A percentile compares a stretch with the other conserved stretches of the same genome.
These are phyloP conservation scores for Tokudaia tokunoshimensis DNA, from an alignment of 2,797 vertebrate genomes.

Conservation along the genomic window DNA sequence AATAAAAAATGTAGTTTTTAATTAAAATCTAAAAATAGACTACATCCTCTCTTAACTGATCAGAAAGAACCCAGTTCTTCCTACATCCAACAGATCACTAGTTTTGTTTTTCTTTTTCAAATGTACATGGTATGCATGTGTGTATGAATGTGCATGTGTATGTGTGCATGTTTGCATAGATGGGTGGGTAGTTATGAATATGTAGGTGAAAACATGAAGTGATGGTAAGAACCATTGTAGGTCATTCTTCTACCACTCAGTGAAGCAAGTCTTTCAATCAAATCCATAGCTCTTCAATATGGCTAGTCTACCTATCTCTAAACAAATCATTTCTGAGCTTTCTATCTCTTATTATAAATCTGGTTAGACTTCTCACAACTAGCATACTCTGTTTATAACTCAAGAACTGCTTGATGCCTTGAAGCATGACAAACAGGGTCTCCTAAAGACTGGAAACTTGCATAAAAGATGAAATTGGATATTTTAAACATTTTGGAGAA, in stretches of 20 bases:
- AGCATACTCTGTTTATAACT: not conserved
- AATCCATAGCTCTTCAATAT: not conserved
- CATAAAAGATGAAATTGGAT: not conserved
- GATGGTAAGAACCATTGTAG: not conserved
- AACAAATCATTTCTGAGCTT: not conserved
- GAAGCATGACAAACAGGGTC: not conserved
- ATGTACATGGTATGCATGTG: not conserved
- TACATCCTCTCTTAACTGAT: not conserved
- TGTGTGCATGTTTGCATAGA: not conserved
- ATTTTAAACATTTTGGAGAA: constrained; percentile 38
- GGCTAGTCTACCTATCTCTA: not conserved
- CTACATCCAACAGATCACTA: not conserved
- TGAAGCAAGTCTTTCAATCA: not conserved
- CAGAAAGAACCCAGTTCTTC: not conserved
- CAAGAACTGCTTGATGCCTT: not conserved
- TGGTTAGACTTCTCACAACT: not conserved
- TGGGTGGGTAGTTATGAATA: not conserved
- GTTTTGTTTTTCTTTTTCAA: not conserved
- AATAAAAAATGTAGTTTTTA: not conserved
- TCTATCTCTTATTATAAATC: not conserved
- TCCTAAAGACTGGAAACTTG: not conserved
- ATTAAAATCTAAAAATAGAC: constrained; percentile 15
- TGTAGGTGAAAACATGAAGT: not conserved
- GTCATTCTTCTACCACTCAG: not conserved
- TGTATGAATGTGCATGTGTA: not conserved